Base-by-base conservation (phyloP, 2,113 vertebrate genomes). In the Marmota monax region DNA sequence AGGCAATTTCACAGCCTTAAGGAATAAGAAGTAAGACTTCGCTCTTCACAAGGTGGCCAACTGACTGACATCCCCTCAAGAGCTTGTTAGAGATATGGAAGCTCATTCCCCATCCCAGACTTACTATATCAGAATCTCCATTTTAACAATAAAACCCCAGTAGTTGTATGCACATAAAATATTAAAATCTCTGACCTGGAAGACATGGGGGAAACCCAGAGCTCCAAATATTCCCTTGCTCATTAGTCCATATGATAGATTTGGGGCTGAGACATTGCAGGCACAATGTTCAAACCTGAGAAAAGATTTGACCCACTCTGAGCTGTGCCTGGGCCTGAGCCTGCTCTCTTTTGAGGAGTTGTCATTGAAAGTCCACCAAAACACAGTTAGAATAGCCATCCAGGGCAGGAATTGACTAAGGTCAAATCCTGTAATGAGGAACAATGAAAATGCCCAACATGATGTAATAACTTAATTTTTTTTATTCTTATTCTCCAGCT, bases 1-100 rank as follows among this genome's bases (percentile, higher is more conserved):
- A 86, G 45, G 27, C 76, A 86, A 42, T 95, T 93, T 93, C 51
- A 91, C 39, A 87, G 51, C 86, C 25, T 84, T 67, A n/a, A 80
- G 61, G 80, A 87, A 84, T 56, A 77, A 58, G 69, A 88, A 70
- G 39, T 32, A 58, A 39, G 63, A 72, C 29, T 61, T 85, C 88
- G 56, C 65, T 92, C 9, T 76, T 88, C 78, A 79, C 79, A 70
- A 65, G 84, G 79, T 11, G 58, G 32, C 87, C 80, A 39, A 8
- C 23, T 17, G 27, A 76, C 63, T 51, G 23, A 23, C 37, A 72
- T 63, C 65, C 45, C 61, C 67, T 90, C 67, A 58, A 76, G 23
- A 88, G 39, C 16, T 77, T 80, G 4, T 69, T 48, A 95, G 92
- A 90, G 96, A 90, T 78, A 77, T 23, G 72, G 48, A 92, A 17